phyloP scores from a whole-genome alignment of 2,888 invertebrate genomes.

The Hydrotaea diabolus region DNA sequence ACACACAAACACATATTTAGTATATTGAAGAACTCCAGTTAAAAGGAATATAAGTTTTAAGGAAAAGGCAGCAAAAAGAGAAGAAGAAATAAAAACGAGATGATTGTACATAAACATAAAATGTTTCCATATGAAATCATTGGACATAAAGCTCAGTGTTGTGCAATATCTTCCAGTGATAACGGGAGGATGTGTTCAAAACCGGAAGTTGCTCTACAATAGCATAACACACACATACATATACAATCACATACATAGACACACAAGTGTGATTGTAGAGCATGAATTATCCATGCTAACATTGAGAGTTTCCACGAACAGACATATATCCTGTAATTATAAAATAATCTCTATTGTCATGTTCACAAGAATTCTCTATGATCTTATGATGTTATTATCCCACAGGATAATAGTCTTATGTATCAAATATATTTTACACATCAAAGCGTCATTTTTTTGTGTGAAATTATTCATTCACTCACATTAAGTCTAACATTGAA shows the following conservation, averaged over 20 bases:
- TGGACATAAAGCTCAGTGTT: slow-evolving; percentile 19
- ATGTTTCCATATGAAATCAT: slow-evolving; percentile 27
- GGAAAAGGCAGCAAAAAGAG: neutral
- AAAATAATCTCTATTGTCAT: slow-evolving; percentile 20
- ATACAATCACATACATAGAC: neutral
- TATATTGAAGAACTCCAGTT: neutral
- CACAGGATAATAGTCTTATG: neutral
- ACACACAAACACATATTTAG: neutral
- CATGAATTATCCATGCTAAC: neutral
- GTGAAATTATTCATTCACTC: neutral
- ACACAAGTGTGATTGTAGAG: neutral
- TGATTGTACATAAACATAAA: slow-evolving; percentile 28
- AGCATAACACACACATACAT: too few relatives aligned
- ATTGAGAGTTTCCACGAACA: neutral
- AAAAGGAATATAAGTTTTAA: neutral
- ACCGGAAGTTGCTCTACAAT: slow-evolving; percentile 19
- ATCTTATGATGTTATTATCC: slow-evolving; percentile 11
- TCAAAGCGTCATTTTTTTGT: neutral
- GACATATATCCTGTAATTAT: slow-evolving; percentile 36
- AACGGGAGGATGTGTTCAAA: slow-evolving; percentile 20
- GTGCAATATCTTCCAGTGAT: slow-evolving; percentile 3
- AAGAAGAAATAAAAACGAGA: neutral
- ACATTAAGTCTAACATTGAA: neutral
- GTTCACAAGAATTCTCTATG: neutral
- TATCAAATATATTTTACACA: neutral